These are phyloP conservation scores for Panulirus ornatus DNA, from an alignment of 1,140 invertebrate species.

Conservation along the genomic window DNA sequence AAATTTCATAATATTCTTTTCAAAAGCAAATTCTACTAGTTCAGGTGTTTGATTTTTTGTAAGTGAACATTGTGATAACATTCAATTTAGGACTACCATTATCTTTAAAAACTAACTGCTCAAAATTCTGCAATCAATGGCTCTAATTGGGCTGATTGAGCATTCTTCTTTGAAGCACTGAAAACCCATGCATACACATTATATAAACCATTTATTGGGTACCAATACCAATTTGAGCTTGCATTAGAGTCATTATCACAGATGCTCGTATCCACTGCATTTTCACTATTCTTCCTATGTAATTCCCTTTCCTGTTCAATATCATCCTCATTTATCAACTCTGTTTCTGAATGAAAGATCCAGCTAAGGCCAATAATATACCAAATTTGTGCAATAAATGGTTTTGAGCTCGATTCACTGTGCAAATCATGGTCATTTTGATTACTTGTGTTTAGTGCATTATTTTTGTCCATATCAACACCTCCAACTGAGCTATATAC, in stretches of 20 bases:
- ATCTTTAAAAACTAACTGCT: too few species aligned
- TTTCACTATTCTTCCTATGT: neutral
- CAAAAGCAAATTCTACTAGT: too few species aligned
- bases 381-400: constrained; percentile 25
- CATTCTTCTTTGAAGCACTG: constrained; percentile 16
- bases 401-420: constrained; percentile 4
- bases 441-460: neutral
- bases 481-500: neutral
- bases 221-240: constrained; percentile 29
- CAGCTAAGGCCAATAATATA: constrained; percentile 31
- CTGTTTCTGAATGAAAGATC: constrained; percentile 23
- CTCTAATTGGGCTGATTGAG: too few species aligned
- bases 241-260: neutral
- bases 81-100: too few species aligned
- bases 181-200: constrained; percentile 36
- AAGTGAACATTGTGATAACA: too few species aligned
- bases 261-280: neutral
- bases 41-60: too few species aligned
- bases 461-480: neutral
- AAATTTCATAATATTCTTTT: too few species aligned
- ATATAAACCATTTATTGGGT: constrained; percentile 19
- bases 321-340: neutral
- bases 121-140: too few species aligned
- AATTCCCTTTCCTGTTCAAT: neutral
- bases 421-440: too few species aligned